A percentile compares a stretch with the other conserved stretches of the same genome.
Conservation (phyloP, 2,888 invertebrate genomes). For the Xestia ashworthii region DNA sequence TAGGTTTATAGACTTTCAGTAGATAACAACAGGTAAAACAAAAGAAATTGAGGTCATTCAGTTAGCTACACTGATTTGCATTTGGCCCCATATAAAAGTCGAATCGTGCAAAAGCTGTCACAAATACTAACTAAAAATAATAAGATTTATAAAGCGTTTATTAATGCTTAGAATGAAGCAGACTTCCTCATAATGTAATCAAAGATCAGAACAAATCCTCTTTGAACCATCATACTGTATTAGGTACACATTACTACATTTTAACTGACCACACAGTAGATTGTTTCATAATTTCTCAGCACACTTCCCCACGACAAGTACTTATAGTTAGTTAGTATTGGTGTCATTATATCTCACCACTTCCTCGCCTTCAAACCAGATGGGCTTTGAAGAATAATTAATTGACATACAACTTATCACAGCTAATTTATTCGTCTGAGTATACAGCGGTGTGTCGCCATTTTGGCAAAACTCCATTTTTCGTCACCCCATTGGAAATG, state of each 20-base stretch:
- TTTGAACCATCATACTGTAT: slow-evolving; percentile 39
- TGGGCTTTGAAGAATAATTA: slow-evolving; percentile 91
- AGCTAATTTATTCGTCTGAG: slow-evolving; percentile 89
- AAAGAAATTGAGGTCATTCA: background rate
- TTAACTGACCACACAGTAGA: slow-evolving; percentile 41
- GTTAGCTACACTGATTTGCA: background rate
- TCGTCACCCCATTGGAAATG: slow-evolving; percentile 58
- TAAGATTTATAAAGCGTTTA: background rate
- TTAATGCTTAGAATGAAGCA: background rate
- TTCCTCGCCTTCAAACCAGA: slow-evolving; percentile 84
- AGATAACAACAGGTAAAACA: background rate
- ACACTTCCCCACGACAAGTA: slow-evolving; percentile 50
- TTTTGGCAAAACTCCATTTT: slow-evolving; percentile 86
- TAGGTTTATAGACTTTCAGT: background rate
- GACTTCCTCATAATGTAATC: background rate
- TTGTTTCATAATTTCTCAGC: slow-evolving; percentile 57
- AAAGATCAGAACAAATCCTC: slow-evolving; percentile 16
- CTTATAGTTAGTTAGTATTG: slow-evolving; percentile 68
- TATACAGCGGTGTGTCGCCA: slow-evolving; percentile 87
- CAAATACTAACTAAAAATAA: background rate
- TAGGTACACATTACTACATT: slow-evolving; percentile 6
- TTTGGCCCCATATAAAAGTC: background rate
- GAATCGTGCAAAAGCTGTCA: background rate
- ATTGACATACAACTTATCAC: slow-evolving; percentile 90
- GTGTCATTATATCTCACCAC: slow-evolving; percentile 75